Conservation (phyloP, 2,888 invertebrate species). For the Nipponacmea schrenckii region DNA sequence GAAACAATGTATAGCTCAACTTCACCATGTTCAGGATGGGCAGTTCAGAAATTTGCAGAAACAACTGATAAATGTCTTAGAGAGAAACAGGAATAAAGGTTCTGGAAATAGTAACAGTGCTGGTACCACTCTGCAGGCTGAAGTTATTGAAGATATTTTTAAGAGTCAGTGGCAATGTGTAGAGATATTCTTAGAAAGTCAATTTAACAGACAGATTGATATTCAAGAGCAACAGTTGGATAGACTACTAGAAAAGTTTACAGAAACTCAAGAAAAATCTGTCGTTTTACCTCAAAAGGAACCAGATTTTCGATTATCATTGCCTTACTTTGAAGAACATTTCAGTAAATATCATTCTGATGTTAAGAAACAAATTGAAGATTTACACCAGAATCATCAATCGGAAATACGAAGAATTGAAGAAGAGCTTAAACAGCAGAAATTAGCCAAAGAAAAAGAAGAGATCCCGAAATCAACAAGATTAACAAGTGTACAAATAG, state of each 20-base stretch:
- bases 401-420: slow-evolving; percentile 43
- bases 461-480: background rate
- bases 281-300: background rate
- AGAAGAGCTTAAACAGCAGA: slow-evolving; percentile 32
- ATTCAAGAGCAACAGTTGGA: slow-evolving; percentile 24
- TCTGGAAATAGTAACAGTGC: background rate
- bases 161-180: slow-evolving; percentile 20
- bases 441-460: background rate
- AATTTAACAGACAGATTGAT: slow-evolving; percentile 17
- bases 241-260: background rate
- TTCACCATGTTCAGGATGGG: background rate
- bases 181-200: slow-evolving; percentile 17
- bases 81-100: background rate
- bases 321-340: slow-evolving; percentile 29
- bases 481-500: background rate
- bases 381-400: slow-evolving; percentile 39
- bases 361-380: slow-evolving; percentile 38
- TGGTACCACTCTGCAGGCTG: background rate
- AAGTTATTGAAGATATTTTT: slow-evolving; percentile 14
- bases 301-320: slow-evolving; percentile 17
- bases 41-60: background rate
- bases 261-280: background rate
- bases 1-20: slow-evolving; percentile 11
- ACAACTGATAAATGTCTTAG: background rate
- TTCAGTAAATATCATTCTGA: slow-evolving; percentile 24